phyloP scores from a whole-genome alignment of 1,140 invertebrate species.

The Drosophila equinoxialis region DNA sequence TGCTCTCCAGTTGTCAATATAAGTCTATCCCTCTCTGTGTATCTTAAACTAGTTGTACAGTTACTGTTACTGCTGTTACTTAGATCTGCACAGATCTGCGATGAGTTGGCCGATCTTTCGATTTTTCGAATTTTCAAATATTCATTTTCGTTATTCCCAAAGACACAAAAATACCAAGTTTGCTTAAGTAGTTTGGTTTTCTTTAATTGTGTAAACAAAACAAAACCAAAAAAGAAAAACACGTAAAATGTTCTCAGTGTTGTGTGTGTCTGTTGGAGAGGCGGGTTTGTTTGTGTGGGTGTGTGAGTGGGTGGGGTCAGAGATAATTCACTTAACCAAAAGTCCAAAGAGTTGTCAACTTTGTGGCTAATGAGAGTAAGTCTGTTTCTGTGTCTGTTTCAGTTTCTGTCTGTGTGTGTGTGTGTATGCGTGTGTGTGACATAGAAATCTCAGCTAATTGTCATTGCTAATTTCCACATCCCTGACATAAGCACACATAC shows the following conservation, averaged over 20 bases:
- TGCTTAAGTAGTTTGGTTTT: conserved; percentile 20
- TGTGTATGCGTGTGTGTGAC: background rate
- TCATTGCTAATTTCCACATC: conserved; percentile 59
- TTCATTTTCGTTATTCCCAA: too few species aligned
- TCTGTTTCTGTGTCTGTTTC: background rate
- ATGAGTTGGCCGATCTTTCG: conserved; percentile 72
- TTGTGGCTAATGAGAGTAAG: conserved; percentile 16
- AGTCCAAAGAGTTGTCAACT: conserved; percentile 43
- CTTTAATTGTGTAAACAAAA: background rate
- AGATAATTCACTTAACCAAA: conserved; percentile 32
- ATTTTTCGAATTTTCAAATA: too few species aligned
- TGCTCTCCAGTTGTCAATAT: conserved; percentile 57
- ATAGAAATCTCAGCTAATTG: conserved; percentile 52
- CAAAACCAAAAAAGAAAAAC: too few species aligned
- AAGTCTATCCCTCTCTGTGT: conserved; percentile 81
- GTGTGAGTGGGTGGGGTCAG: conserved; percentile 19
- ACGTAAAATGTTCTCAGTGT: background rate
- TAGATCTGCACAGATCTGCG: conserved; percentile 63
- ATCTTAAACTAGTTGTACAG: conserved; percentile 65
- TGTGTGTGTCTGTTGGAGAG: conserved; percentile 10
- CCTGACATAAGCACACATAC: conserved; percentile 43
- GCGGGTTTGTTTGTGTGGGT: background rate
- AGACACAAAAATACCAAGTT: conserved; percentile 11
- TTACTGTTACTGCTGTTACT: conserved; percentile 53
- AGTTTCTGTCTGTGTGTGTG: background rate